Evolutionary conservation across 2,888 invertebrate genomes (phyloP).

Genomic region (Epinotia brunnichana): DNA sequence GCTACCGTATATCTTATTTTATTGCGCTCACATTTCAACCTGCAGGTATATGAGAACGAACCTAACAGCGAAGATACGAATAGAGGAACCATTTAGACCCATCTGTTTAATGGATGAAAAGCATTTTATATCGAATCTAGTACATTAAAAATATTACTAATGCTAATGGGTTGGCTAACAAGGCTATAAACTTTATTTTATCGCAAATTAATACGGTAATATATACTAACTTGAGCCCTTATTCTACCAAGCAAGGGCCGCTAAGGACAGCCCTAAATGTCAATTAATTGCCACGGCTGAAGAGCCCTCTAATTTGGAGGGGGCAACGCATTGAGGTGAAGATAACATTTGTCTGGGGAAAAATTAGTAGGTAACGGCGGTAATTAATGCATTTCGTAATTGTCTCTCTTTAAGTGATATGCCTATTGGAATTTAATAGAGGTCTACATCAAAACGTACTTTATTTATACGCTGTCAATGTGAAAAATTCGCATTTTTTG

Average conservation of each 20-base stretch:
- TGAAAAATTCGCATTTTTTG: not conserved
- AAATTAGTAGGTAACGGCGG: not conserved
- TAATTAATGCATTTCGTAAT: conserved; percentile 12
- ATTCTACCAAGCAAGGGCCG: not conserved
- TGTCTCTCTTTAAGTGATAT: not conserved
- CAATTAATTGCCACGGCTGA: conserved; percentile 22
- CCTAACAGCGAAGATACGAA: too few relatives aligned
- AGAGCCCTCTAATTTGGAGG: conserved; percentile 23
- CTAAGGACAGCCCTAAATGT: conserved; percentile 20
- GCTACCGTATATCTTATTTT: too few relatives aligned
- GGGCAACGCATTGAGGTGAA: conserved; percentile 18
- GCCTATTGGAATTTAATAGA: not conserved
- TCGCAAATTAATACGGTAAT: too few relatives aligned
- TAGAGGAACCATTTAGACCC: too few relatives aligned
- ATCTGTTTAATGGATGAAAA: too few relatives aligned
- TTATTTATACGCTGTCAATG: not conserved
- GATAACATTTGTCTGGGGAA: conserved; percentile 17
- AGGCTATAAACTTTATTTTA: too few relatives aligned
- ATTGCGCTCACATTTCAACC: too few relatives aligned
- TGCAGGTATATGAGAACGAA: too few relatives aligned
- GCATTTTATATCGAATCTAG: too few relatives aligned
- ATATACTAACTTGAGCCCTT: conserved; percentile 2
- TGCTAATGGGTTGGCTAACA: too few relatives aligned
- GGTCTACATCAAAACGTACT: not conserved
- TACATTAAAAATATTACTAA: too few relatives aligned